Base-by-base conservation (phyloP, 35 echinoderm and acorn worm species). In the Apostichopus californicus region DNA sequence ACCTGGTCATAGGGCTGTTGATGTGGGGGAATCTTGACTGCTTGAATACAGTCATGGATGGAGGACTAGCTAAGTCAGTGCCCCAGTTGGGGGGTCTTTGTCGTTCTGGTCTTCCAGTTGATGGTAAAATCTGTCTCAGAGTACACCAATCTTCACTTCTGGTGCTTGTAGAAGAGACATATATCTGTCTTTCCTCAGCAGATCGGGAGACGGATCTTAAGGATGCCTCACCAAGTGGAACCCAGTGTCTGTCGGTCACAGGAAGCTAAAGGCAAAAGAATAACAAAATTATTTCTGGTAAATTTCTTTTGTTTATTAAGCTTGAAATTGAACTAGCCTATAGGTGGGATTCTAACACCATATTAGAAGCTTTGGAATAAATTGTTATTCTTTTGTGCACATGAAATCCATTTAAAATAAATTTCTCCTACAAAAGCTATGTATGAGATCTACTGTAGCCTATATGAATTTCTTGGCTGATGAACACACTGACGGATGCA, bases 1-100 rank as follows among this genome's bases (percentile, higher is more conserved):
- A 99, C 97, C 95, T 99, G 77, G 97, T 99, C 97, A 99, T 99
- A 77, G 97, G 97, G 78, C 97, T 99, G 84, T 99, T 99, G 28
- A 96, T 91, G 64, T 99, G 97, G 5, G 97, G 97, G 75, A 96
- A 96, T 77, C 97, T 86, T 52, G 90, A 92, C 80, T 99, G 94
- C 83, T 93, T 96, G 25, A 71, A 28, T 34, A 77, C 61, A 11
- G 85, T 89, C 95, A 96, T 94, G 9, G 58, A 12, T 11, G 97
- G 97, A 13, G 97, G 95, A 22, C 82, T 56, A 54, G 95, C 93
- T 26, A 77, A n/a, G 13, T 93, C 95, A 78, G 97, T 96, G 5
- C 97, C 97, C 97, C 97, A 99, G 85, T 99, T 99, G 0, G 95
- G 95, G 14, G 97, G 97, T 55, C 95, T 64, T 6, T 73, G 77